These are phyloP conservation scores for Eurytoma adleriae DNA, from an alignment of 2,888 invertebrate species.

Conservation along the genomic window DNA sequence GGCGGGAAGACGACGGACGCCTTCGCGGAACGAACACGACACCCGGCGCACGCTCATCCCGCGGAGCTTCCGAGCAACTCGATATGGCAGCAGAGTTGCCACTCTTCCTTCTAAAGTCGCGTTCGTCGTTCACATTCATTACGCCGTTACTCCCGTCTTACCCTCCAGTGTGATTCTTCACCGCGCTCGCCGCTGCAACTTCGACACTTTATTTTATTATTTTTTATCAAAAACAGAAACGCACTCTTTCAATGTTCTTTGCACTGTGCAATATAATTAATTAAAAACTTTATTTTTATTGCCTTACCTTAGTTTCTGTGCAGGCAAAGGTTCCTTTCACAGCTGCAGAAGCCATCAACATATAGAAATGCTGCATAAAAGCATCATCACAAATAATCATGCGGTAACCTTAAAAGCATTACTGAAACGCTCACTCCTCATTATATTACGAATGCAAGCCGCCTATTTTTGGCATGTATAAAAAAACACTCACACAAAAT, in stretches of 20 bases:
- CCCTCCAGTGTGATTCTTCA: background rate
- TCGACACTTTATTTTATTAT: too few species aligned
- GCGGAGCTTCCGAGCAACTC: background rate
- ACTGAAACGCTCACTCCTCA: background rate
- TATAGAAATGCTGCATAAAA: too few species aligned
- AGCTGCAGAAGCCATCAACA: too few species aligned
- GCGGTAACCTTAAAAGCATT: slow-evolving; percentile 32
- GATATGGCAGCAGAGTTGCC: background rate
- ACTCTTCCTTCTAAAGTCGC: slow-evolving; percentile 5
- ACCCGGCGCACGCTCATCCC: slow-evolving; percentile 20
- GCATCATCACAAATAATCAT: slow-evolving; percentile 24
- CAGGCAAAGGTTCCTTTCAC: too few species aligned
- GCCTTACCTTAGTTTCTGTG: too few species aligned
- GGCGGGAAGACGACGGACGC: slow-evolving; percentile 1
- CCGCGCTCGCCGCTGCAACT: too few species aligned
- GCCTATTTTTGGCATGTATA: slow-evolving; percentile 25
- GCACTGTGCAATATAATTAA: too few species aligned
- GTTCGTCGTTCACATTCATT: slow-evolving; percentile 8
- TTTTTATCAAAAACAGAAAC: too few species aligned
- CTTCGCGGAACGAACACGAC: slow-evolving; percentile 41
- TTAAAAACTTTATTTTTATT: too few species aligned
- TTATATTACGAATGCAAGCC: slow-evolving; percentile 16
- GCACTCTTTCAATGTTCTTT: too few species aligned
- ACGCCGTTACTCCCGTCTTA: background rate
- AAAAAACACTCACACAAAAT: background rate